Evolutionary conservation across 2,888 invertebrate genomes (phyloP), one percentile per base, ranked within the genome.

Genomic region (Furcula furcula): DNA sequence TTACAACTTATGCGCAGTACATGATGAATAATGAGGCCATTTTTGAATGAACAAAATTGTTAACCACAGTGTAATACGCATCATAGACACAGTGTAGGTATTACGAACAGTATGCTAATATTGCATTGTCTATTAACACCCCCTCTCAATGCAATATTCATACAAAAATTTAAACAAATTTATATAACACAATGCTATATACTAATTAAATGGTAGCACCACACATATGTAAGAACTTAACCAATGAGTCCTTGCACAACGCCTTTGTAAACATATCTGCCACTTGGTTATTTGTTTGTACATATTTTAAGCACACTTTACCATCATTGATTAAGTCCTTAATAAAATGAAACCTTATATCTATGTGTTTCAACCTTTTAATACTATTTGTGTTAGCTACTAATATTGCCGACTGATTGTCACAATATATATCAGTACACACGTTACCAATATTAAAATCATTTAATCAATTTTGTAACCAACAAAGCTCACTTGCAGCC

Each of bases 361-460:
- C 30, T 4, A 39, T 31, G 7, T 34, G 39, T 7, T 39, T 39
- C 7, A 34, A 14, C n/a, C 39, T 10, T 7, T 31, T 34, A 2
- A 29, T 14, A 29, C 3, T 26, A 28, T 31, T 13, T 5, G 39
- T 34, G 9, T 30, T 31, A 7, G 34, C 39, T 15, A 31, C 12
- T 9, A 29, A 29, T 15, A 39, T 39, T 12, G 34, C 34, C 14
- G 14, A 10, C 9, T 39, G 39, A 31, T 34, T 39, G 7, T 39
- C 34, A 34, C 34, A 15, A 4, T 7, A 10, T 3, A 38, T 27
- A 3, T 15, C 11, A 10, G 34, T 16, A 21, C 7, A 15, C 0
- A 21, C 15, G 19, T 29, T 26, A 1, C 0, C 3, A 1, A 15
- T 11, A 15, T 30, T 30, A 11, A 35, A 35, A 15, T 35, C 35